Conservation (phyloP, 2,113 vertebrate genomes). For the Dicrurus megarhynchus region DNA sequence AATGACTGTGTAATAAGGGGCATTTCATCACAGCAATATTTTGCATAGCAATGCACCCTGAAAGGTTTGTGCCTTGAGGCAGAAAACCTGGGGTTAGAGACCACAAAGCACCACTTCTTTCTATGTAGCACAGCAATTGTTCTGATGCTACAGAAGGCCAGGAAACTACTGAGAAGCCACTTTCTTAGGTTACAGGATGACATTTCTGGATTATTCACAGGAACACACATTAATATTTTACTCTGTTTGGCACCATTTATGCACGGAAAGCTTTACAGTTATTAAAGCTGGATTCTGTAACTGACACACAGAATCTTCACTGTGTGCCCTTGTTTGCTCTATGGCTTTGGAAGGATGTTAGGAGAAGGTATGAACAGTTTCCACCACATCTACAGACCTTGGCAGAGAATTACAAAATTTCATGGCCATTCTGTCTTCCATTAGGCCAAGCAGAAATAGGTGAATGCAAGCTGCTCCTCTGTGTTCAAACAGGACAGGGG, state of each 20-base stretch:
- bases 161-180: not conserved
- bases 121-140: not conserved
- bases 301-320: not conserved
- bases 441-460: not conserved
- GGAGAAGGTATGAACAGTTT: not conserved
- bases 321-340: not conserved
- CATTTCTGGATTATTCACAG: conserved; percentile 32
- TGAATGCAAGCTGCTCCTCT: not conserved
- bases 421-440: not conserved
- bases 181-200: not conserved
- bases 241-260: not conserved
- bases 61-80: not conserved
- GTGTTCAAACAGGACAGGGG: not conserved
- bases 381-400: not conserved
- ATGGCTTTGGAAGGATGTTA: not conserved
- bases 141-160: not conserved
- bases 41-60: not conserved
- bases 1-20: not conserved
- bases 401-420: not conserved
- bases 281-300: not conserved
- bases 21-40: not conserved
- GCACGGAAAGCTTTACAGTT: not conserved
- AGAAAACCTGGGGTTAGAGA: not conserved
- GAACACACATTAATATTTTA: conserved; percentile 29
- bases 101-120: not conserved